Evolutionary conservation across 1,140 invertebrate species (phyloP).

Genomic region (Oppia nitens): DNA sequence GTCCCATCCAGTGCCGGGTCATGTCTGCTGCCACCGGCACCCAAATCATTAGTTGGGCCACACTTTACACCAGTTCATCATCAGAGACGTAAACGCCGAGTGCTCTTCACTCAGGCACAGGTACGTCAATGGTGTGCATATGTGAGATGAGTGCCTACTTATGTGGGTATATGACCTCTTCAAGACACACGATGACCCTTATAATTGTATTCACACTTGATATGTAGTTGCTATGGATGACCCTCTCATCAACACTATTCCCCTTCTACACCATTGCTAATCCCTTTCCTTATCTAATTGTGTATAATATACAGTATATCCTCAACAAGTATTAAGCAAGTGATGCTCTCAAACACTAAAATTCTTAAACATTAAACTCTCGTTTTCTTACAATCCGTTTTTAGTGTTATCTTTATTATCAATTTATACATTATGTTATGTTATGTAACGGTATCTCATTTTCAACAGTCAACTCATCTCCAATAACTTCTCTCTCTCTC

Average conservation of each 20-base stretch:
- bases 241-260: not conserved
- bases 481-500: not conserved
- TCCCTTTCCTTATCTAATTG: not conserved
- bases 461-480: too few species aligned
- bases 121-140: too few species aligned
- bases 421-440: too few species aligned
- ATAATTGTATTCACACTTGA: not conserved
- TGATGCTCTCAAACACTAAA: too few species aligned
- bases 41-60: conserved; percentile 3
- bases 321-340: too few species aligned
- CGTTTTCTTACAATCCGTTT: too few species aligned
- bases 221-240: too few species aligned
- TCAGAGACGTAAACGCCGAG: conserved; percentile 64
- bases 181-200: not conserved
- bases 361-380: too few species aligned
- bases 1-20: conserved; percentile 1
- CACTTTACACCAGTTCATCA: conserved; percentile 15
- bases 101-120: conserved; percentile 83
- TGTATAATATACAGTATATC: too few species aligned
- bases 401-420: too few species aligned
- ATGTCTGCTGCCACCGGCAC: conserved; percentile 4
- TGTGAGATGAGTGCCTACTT: not conserved
- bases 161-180: not conserved
- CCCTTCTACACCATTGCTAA: too few species aligned
- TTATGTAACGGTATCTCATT: too few species aligned